Percentiles rank a stretch among this genome's conserved stretches.
These are phyloP conservation scores for Telmatherina bonti DNA, from an alignment of 2,797 vertebrate genomes.

Conservation along the genomic window DNA sequence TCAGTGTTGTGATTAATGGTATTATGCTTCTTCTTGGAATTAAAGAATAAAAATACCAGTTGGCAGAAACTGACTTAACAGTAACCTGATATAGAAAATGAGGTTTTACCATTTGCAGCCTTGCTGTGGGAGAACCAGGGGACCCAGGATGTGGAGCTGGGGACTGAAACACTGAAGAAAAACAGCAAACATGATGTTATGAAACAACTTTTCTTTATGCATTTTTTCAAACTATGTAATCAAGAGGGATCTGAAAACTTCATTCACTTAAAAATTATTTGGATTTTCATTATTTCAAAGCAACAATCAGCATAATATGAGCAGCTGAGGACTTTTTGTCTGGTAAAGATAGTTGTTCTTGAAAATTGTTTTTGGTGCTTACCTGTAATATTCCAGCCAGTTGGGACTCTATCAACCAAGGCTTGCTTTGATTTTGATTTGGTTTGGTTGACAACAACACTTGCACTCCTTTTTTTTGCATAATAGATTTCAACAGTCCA, in stretches of 20 bases:
- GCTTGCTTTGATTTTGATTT: too few relatives aligned
- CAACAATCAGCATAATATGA: neutral
- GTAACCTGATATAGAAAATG: conserved; percentile 20
- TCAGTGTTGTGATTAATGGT: neutral
- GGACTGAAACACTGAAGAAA: conserved; percentile 67
- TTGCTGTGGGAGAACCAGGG: conserved; percentile 68
- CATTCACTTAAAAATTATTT: neutral
- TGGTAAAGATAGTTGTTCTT: neutral
- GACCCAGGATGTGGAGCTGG: conserved; percentile 71
- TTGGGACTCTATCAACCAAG: too few relatives aligned
- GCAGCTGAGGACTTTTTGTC: neutral
- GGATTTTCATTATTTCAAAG: neutral
- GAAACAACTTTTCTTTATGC: conserved; percentile 3
- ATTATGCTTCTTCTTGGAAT: neutral
- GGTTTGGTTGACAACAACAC: too few relatives aligned
- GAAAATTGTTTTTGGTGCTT: neutral
- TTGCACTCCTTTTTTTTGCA: too few relatives aligned
- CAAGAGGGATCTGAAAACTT: neutral
- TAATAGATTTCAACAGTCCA: too few relatives aligned
- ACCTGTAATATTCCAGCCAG: too few relatives aligned
- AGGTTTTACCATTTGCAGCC: conserved; percentile 65
- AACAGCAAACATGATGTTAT: conserved; percentile 47
- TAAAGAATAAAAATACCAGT: conserved; percentile 9
- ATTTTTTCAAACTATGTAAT: conserved; percentile 29
- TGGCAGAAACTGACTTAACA: conserved; percentile 13